Conservation (phyloP, 64 coral and sea anemone genomes). For the Montipora cactus region DNA sequence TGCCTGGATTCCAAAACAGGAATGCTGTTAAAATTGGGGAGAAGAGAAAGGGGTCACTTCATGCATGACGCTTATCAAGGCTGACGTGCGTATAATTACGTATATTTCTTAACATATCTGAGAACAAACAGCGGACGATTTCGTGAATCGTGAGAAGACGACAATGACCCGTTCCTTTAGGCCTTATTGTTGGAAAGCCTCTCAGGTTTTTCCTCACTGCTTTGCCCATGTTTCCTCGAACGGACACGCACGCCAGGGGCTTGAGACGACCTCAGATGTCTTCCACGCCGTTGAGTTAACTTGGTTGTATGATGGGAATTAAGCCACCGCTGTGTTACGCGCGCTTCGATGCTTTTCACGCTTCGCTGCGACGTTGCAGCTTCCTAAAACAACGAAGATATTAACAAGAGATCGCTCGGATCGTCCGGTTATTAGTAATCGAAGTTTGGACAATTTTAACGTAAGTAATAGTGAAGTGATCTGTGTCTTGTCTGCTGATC, state of each 20-base stretch:
- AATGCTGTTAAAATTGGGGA: too few species aligned
- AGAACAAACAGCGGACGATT: too few species aligned
- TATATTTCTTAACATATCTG: too few species aligned
- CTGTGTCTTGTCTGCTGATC: too few species aligned
- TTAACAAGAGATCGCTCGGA: not conserved
- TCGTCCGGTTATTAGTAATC: too few species aligned
- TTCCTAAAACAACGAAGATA: not conserved
- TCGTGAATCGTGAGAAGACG: not conserved
- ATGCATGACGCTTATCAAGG: too few species aligned
- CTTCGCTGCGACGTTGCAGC: conserved; percentile 5
- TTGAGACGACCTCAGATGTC: conserved; percentile 2
- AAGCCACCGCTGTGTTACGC: not conserved
- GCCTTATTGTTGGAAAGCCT: not conserved
- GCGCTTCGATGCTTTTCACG: not conserved
- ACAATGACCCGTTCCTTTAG: not conserved
- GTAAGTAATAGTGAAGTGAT: too few species aligned
- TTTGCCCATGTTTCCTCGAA: not conserved
- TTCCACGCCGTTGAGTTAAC: not conserved
- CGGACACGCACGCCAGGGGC: not conserved
- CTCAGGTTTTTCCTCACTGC: not conserved
- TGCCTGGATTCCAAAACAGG: too few species aligned
- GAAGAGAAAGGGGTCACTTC: too few species aligned
- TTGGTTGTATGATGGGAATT: not conserved
- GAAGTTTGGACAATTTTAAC: too few species aligned
- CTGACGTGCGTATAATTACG: too few species aligned